phyloP scores from a whole-genome alignment of 2,113 vertebrate genomes.

The Ascaphus truei region DNA sequence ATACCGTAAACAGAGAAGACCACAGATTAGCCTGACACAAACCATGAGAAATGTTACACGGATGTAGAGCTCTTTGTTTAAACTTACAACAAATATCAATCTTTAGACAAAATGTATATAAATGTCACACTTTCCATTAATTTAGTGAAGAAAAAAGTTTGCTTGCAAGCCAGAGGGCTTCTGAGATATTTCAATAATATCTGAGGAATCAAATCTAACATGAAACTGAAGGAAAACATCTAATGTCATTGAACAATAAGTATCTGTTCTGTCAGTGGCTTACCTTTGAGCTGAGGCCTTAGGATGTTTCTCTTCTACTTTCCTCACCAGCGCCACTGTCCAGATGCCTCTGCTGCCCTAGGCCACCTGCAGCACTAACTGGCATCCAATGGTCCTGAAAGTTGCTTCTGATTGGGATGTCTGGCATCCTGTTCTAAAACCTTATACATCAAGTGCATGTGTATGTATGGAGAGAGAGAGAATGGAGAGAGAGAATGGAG shows the following conservation, averaged over 20 bases:
- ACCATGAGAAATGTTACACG: no score
- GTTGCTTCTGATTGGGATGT: constrained; percentile 54
- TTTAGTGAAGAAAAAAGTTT: constrained; percentile 57
- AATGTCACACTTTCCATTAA: constrained; percentile 60
- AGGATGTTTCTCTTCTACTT: constrained; percentile 71
- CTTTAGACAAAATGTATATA: constrained; percentile 37
- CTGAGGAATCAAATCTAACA: constrained; percentile 87
- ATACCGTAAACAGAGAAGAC: no score
- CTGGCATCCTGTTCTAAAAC: constrained; percentile 49
- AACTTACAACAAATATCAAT: constrained; percentile 37
- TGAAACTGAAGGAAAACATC: constrained; percentile 88
- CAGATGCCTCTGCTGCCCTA: constrained; percentile 61
- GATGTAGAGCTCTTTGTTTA: background rate
- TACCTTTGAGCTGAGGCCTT: constrained; percentile 83
- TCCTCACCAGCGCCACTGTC: constrained; percentile 75
- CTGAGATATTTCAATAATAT: constrained; percentile 86
- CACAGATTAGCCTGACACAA: no score
- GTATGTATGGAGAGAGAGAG: no score
- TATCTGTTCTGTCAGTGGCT: constrained; percentile 79
- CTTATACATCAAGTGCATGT: constrained; percentile 51
- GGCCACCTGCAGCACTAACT: constrained; percentile 57
- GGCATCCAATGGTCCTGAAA: constrained; percentile 55
- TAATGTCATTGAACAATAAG: constrained; percentile 95
- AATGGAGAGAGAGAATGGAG: no score
- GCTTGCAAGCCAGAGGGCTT: constrained; percentile 76